A percentile compares a stretch with the other conserved stretches of the same genome.
Conservation (phyloP, 2,113 vertebrate genomes). For the Myotis yumanensis region DNA sequence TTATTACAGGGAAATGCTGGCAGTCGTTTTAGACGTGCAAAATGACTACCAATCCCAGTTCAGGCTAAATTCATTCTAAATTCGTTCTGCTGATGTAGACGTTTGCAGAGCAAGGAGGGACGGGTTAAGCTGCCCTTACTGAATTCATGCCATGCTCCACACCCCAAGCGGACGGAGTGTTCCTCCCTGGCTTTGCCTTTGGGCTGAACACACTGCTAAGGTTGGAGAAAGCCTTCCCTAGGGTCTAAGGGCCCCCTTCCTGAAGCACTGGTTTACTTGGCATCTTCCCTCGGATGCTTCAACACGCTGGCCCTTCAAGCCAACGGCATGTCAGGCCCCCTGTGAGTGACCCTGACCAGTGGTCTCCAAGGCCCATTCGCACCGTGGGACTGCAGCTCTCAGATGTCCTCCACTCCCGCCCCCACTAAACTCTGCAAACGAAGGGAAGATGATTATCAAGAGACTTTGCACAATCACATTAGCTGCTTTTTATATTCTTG, state of each 20-base stretch:
- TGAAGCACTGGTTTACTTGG: not conserved
- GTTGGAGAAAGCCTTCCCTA: not conserved
- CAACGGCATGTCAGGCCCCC: not conserved
- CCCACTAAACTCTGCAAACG: not conserved
- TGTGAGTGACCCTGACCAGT: not conserved
- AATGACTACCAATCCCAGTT: slow-evolving; percentile 32
- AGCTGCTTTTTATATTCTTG: slow-evolving; percentile 17
- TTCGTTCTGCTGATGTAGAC: slow-evolving; percentile 40
- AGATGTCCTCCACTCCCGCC: rapidly evolving
- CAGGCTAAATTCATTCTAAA: slow-evolving; percentile 35
- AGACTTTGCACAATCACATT: not conserved
- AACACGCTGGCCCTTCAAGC: not conserved
- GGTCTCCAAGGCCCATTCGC: not conserved
- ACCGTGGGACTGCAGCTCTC: not conserved
- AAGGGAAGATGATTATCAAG: not conserved
- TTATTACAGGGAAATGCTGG: slow-evolving; percentile 54
- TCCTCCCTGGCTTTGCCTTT: not conserved
- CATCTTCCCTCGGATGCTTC: not conserved
- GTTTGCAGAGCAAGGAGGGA: not conserved
- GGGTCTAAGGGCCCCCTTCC: not conserved
- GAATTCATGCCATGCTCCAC: not conserved
- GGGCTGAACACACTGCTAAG: not conserved
- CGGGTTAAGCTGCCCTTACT: not conserved
- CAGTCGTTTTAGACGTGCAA: slow-evolving; percentile 42
- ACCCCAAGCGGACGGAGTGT: not conserved